phyloP scores from a whole-genome alignment of 2,888 invertebrate genomes.

The Rhagonycha lutea region DNA sequence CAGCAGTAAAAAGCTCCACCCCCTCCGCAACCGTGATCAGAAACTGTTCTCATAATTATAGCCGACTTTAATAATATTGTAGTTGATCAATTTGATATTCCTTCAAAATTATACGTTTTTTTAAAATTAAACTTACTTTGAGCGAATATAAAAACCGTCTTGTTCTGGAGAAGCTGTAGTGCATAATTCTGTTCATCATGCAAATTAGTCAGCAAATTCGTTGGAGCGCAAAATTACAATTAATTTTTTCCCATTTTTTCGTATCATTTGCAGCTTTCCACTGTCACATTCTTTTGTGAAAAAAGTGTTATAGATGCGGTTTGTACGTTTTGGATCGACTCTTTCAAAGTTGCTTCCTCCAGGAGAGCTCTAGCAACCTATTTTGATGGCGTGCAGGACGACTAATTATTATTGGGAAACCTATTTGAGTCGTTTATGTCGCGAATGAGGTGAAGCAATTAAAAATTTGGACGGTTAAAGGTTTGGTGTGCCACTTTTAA shows the following conservation, averaged over 20 bases:
- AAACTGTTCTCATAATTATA: conserved; percentile 39
- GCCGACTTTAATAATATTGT: conserved; percentile 37
- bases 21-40: conserved; percentile 37
- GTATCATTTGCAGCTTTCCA: neutral
- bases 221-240: neutral
- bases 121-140: neutral
- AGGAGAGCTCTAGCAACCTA: neutral
- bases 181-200: conserved; percentile 34
- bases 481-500: conserved; percentile 38
- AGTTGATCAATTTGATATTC: conserved; percentile 12
- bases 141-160: neutral
- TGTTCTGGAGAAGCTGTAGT: conserved; percentile 10
- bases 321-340: neutral
- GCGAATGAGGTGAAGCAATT: neutral
- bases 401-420: neutral
- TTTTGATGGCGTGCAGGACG: neutral
- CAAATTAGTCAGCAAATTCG: conserved; percentile 30
- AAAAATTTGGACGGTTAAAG: neutral
- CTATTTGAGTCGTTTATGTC: neutral
- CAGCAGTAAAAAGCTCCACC: conserved; percentile 34
- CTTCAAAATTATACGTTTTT: neutral
- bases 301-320: neutral
- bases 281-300: neutral
- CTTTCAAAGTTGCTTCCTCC: neutral
- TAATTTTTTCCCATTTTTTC: neutral